phyloP scores from a whole-genome alignment of 2,888 invertebrate genomes.

The Epicampocera succincta region DNA sequence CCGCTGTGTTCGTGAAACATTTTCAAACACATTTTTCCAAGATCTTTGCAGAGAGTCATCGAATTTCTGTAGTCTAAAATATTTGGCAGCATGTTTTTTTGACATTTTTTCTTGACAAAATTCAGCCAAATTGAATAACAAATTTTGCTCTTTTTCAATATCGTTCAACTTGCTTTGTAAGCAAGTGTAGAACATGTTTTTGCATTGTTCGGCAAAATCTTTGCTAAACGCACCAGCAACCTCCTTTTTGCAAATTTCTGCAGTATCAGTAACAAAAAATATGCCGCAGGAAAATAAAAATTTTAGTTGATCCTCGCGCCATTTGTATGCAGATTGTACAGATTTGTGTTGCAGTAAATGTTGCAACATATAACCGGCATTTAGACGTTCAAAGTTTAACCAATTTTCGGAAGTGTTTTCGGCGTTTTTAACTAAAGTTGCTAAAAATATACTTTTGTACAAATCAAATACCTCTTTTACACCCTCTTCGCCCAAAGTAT shows the following conservation, averaged over 20 bases:
- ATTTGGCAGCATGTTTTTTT: constrained; percentile 82
- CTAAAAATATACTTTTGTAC: constrained; percentile 85
- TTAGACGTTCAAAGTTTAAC: constrained; percentile 87
- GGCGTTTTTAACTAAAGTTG: constrained; percentile 82
- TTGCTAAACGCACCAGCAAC: constrained; percentile 82
- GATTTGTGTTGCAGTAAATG: constrained; percentile 81
- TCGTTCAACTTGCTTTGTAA: constrained; percentile 87
- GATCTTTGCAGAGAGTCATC: constrained; percentile 83
- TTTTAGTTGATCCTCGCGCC: constrained; percentile 86
- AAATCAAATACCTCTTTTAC: constrained; percentile 85
- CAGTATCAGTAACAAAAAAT: constrained; percentile 83
- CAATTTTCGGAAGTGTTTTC: constrained; percentile 82
- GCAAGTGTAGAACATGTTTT: constrained; percentile 87
- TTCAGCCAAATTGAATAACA: constrained; percentile 84
- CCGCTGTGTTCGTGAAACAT: constrained; percentile 54
- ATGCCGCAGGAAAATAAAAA: constrained; percentile 86
- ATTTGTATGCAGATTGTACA: constrained; percentile 81
- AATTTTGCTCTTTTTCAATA: constrained; percentile 84
- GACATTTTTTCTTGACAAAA: constrained; percentile 84
- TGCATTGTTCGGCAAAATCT: constrained; percentile 84
- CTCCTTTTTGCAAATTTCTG: constrained; percentile 73
- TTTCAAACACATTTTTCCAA: constrained; percentile 85
- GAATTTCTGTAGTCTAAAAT: constrained; percentile 83
- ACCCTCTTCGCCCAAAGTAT: constrained; percentile 84
- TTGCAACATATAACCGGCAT: constrained; percentile 84